Conservation (phyloP, 1,140 invertebrate genomes). For the Nilaparvata lugens region DNA sequence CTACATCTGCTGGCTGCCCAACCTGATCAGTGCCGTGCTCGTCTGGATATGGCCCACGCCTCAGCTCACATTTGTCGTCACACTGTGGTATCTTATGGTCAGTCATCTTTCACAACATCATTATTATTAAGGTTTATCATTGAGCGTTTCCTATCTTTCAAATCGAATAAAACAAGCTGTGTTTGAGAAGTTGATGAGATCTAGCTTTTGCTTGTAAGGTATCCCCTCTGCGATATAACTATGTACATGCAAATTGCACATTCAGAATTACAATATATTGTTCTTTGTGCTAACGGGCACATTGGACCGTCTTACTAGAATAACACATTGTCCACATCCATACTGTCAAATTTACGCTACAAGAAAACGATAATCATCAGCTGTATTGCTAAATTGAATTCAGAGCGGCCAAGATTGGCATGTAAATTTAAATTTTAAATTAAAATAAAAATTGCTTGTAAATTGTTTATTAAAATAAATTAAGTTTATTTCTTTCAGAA, state of each 20-base stretch:
- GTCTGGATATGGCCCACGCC: constrained; percentile 68
- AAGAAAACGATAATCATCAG: no score
- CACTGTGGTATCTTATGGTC: constrained; percentile 74
- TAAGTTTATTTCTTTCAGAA: no score
- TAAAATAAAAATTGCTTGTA: no score
- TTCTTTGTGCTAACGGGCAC: no score
- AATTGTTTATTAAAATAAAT: no score
- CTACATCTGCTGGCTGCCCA: constrained; percentile 73
- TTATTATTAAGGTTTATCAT: not conserved
- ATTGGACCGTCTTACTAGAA: no score
- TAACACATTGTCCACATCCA: no score
- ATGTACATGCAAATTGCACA: not conserved
- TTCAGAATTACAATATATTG: not conserved
- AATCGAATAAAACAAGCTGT: not conserved
- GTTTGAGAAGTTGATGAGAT: not conserved
- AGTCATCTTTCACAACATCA: constrained; percentile 25
- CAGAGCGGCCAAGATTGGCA: no score
- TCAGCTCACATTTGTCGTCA: constrained; percentile 54
- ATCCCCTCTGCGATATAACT: not conserved
- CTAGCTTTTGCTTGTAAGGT: not conserved
- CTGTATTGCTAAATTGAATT: no score
- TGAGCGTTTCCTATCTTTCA: not conserved
- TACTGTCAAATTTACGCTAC: no score
- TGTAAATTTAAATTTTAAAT: no score
- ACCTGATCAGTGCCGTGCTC: constrained; percentile 63